Percentiles rank a stretch among this genome's conserved stretches.
Evolutionary conservation across 1,140 invertebrate species (phyloP).

Genomic region (Plectrocnemia conspersa): DNA sequence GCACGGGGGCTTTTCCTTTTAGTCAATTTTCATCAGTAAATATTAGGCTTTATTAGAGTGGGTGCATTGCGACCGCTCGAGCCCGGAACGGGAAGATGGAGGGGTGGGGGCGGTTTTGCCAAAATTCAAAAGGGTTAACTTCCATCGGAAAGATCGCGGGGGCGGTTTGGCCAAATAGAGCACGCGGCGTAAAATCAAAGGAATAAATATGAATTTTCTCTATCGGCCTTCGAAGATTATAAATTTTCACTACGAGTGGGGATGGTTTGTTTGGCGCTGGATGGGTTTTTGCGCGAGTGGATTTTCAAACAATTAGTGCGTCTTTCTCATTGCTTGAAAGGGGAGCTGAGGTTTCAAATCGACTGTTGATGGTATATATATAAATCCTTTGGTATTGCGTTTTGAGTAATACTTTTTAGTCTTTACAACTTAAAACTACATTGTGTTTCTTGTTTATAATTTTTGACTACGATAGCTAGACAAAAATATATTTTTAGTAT

Average conservation of each 20-base stretch:
- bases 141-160: background rate
- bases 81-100: background rate
- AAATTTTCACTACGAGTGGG: slow-evolving; percentile 22
- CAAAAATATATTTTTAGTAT: no score
- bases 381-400: no score
- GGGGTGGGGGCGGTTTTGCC: slow-evolving; percentile 2
- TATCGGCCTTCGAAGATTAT: slow-evolving; percentile 35
- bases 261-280: slow-evolving; percentile 23
- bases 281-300: slow-evolving; percentile 29
- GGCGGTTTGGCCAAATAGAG: slow-evolving; percentile 28
- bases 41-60: slow-evolving; percentile 36
- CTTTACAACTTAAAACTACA: no score
- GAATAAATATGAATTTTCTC: slow-evolving; percentile 36
- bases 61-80: slow-evolving; percentile 19
- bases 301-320: slow-evolving; percentile 35
- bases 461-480: no score
- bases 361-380: no score
- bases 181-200: slow-evolving; percentile 34
- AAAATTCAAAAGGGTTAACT: slow-evolving; percentile 30
- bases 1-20: slow-evolving; percentile 31
- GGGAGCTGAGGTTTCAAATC: no score
- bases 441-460: no score
- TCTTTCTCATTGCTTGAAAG: no score
- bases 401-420: no score
- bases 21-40: slow-evolving; percentile 37